phyloP scores from a whole-genome alignment of 2,113 vertebrate species.

The Tyto alba region DNA sequence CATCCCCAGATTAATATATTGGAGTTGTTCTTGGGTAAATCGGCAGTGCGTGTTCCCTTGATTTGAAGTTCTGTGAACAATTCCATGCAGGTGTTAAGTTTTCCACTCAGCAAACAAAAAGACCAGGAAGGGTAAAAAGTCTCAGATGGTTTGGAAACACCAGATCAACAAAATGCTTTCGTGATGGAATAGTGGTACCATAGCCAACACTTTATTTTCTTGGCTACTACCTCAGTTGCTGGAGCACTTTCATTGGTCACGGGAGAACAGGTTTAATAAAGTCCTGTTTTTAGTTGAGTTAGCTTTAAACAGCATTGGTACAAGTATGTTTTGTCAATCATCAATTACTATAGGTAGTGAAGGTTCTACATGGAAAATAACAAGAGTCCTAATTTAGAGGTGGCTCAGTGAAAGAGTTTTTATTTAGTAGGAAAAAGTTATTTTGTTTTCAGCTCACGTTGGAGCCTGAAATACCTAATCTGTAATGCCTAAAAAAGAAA shows the following conservation, averaged over 20 bases:
- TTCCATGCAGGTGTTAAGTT: neutral
- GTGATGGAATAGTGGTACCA: neutral
- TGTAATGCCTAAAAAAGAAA: neutral
- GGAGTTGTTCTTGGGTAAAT: neutral
- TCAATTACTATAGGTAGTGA: neutral
- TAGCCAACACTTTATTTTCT: neutral
- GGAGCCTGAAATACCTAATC: neutral
- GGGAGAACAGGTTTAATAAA: neutral
- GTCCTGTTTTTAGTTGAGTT: neutral
- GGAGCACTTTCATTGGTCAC: accelerated
- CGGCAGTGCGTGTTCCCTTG: neutral
- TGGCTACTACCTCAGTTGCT: neutral
- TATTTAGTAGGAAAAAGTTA: neutral
- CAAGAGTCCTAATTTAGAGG: neutral
- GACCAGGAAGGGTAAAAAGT: neutral
- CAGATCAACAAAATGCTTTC: neutral
- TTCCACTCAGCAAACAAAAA: neutral
- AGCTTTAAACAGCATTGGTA: neutral
- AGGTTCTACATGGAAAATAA: neutral
- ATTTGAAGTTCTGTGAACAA: neutral
- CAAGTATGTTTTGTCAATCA: neutral
- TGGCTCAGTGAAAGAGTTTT: neutral
- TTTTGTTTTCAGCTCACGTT: neutral
- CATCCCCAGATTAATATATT: neutral
- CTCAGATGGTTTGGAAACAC: neutral